Conservation (phyloP, 2,113 vertebrate genomes). For the Coryphaenoides rupestris region DNA sequence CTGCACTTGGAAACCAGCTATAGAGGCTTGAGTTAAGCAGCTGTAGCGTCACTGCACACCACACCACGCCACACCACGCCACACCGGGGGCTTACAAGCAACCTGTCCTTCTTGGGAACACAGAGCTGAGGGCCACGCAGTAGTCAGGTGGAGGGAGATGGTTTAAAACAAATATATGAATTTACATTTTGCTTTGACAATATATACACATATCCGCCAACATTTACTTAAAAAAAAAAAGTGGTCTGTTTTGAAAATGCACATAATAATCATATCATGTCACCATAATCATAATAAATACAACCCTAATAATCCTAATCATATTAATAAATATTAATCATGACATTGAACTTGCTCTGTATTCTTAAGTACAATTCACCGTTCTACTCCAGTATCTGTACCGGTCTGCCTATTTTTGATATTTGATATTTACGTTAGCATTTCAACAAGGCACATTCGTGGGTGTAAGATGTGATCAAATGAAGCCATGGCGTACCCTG, state of each 20-base stretch:
- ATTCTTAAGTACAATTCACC: too few relatives aligned
- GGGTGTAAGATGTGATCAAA: background rate
- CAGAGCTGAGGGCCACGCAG: constrained; percentile 76
- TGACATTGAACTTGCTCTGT: too few relatives aligned
- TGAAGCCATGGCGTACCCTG: constrained; percentile 78
- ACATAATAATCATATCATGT: background rate
- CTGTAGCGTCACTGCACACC: constrained; percentile 50
- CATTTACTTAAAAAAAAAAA: background rate
- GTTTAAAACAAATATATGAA: constrained; percentile 39
- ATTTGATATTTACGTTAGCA: too few relatives aligned
- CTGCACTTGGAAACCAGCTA: too few relatives aligned
- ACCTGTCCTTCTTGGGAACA: constrained; percentile 92
- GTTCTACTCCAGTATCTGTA: background rate
- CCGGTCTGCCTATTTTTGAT: too few relatives aligned
- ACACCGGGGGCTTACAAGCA: constrained; percentile 81
- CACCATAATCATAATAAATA: too few relatives aligned
- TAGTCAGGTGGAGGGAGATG: constrained; percentile 3
- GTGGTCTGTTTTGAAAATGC: background rate
- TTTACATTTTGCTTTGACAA: background rate
- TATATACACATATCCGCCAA: background rate
- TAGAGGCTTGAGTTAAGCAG: background rate
- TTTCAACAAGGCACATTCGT: background rate
- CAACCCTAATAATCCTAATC: background rate
- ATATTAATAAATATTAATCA: too few relatives aligned
- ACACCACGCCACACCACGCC: constrained; percentile 54